Evolutionary conservation across 2,797 vertebrate genomes (phyloP), one percentile per base, ranked within the genome.

Genomic region (Ctenopoma kingsleyae): DNA sequence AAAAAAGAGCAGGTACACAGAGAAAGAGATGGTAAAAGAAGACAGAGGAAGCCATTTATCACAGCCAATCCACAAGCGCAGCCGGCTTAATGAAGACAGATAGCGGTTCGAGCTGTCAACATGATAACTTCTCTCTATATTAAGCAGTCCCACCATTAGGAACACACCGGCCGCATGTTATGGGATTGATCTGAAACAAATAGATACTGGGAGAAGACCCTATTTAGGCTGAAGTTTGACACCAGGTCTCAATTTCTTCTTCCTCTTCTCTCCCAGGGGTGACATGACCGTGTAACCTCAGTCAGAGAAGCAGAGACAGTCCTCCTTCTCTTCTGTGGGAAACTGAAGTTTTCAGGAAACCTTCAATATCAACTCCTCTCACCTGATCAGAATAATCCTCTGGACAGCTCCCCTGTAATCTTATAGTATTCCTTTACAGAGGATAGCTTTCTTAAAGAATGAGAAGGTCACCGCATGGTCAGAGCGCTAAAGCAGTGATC

Each of bases 11-110:
- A 44, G 53, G 15, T 15, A 11, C 0, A 2, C 5, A 20, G 19
- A 44, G 35, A 46, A 27, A n/a, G 22, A 56, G 25, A 78, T 10
- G 9, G 25, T 53, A 49, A 1, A 61, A 53, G 23, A 44, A 58
- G 53, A 77, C 61, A 74, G 66, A 80, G 73, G 81, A 86, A 82
- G 79, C 64, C 77, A 76, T 90, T 88, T 67, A 86, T 89, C 83
- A 84, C 62, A 79, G 84, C 82, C 81, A 81, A 44, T 79, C 44
- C 61, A 73, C 8, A 4, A 72, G 61, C n/a, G 15, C 58, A 67
- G 76, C 38, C 27, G 3, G 44, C 58, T 55, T 91, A 87, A 91
- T 88, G 86, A 86, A 87, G 87, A 91, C 51, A 25, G 85, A 90
- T 83, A n/a, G 75, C 16, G 47, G 51, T 66, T 70, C 30, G 30